These are phyloP conservation scores for Enteromius fasciolatus DNA, from an alignment of 2,797 vertebrate species.

Conservation along the genomic window DNA sequence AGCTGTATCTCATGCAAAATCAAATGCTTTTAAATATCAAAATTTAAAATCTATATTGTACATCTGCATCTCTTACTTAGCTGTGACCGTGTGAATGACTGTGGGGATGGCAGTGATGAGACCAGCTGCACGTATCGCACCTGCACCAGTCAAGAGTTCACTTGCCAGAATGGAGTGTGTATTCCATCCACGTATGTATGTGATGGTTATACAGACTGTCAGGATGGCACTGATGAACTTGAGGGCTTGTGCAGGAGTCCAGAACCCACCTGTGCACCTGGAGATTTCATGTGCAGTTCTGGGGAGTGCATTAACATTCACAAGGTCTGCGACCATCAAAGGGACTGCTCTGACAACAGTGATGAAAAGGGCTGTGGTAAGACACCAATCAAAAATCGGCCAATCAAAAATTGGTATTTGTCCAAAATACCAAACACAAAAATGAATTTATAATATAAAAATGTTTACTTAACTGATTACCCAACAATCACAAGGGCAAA, in stretches of 20 bases:
- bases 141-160: constrained; percentile 83
- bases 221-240: constrained; percentile 88
- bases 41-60: not conserved
- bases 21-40: not conserved
- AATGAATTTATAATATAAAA: not conserved
- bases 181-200: constrained; percentile 78
- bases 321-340: constrained; percentile 86
- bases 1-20: not conserved
- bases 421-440: not conserved
- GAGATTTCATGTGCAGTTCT: constrained; percentile 86
- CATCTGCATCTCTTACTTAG: constrained; percentile 66
- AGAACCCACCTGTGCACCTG: constrained; percentile 86
- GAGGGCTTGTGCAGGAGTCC: constrained; percentile 82
- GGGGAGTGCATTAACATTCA: constrained; percentile 84
- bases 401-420: too few relatives aligned
- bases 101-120: constrained; percentile 92
- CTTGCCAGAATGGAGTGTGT: constrained; percentile 91
- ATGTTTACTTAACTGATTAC: not conserved
- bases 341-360: constrained; percentile 88
- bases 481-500: not conserved
- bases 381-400: constrained; percentile 33
- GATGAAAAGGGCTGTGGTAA: constrained; percentile 94
- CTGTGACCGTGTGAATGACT: constrained; percentile 91
- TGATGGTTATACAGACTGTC: constrained; percentile 86
- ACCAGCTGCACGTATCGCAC: constrained; percentile 83